A percentile compares a stretch with the other conserved stretches of the same genome.
These are phyloP conservation scores for Pseudochaenichthys georgianus DNA, from an alignment of 2,797 vertebrate species.

Conservation along the genomic window DNA sequence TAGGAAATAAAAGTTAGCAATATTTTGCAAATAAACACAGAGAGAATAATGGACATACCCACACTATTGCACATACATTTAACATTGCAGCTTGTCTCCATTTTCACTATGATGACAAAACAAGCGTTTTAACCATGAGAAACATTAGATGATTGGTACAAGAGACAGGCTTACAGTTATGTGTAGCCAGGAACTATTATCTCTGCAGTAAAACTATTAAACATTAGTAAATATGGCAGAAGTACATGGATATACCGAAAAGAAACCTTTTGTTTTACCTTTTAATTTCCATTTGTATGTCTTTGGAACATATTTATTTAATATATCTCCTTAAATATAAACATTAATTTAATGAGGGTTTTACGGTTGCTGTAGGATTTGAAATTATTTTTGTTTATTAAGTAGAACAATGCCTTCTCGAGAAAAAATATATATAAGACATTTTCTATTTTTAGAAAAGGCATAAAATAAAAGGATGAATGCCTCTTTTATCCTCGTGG, in stretches of 20 bases:
- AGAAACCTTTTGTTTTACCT: background rate
- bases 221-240: background rate
- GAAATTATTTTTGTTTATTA: no score
- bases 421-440: background rate
- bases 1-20: background rate
- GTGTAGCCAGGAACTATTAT: background rate
- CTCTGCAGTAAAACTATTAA: background rate
- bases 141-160: background rate
- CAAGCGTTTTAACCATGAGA: background rate
- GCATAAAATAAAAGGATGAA: constrained; percentile 7
- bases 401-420: background rate
- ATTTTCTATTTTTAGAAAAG: background rate
- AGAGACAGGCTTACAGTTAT: no score
- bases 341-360: no score
- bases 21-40: background rate
- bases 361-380: no score
- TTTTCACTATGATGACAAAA: background rate
- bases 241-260: background rate
- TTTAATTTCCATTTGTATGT: background rate
- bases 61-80: background rate
- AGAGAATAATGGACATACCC: background rate
- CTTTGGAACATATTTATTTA: background rate
- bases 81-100: background rate
- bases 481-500: constrained; percentile 18
- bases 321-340: background rate